Percentiles rank a stretch among this genome's conserved stretches.
Evolutionary conservation across 2,113 vertebrate species (phyloP).

Genomic region (Python bivittatus): DNA sequence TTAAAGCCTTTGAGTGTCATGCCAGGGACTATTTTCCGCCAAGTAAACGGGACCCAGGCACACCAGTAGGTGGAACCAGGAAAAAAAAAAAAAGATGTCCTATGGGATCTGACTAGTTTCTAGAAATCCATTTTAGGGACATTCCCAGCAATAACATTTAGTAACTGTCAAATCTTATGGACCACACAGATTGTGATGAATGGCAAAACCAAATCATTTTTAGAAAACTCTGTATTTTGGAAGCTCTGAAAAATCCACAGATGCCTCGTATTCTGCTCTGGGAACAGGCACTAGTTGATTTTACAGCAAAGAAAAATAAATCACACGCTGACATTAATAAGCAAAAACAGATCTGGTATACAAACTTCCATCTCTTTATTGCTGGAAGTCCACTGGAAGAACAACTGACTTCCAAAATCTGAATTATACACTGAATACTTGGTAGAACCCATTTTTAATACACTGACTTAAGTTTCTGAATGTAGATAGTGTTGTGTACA

Average conservation of each 20-base stretch:
- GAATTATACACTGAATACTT: not conserved
- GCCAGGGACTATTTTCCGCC: not conserved
- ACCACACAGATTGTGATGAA: not conserved
- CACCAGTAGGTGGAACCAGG: not conserved
- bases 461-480: not conserved
- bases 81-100: not conserved
- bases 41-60: not conserved
- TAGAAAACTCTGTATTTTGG: not conserved
- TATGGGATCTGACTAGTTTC: not conserved
- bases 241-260: not conserved
- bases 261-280: not conserved
- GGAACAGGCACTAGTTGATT: not conserved
- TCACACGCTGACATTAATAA: not conserved
- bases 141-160: not conserved
- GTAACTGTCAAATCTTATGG: not conserved
- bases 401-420: not conserved
- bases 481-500: not conserved
- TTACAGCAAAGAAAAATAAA: not conserved
- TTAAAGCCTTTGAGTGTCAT: not conserved
- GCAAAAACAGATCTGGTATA: not conserved
- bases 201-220: not conserved
- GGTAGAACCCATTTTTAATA: not conserved
- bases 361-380: not conserved
- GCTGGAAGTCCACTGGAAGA: not conserved
- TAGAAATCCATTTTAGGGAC: not conserved